Evolutionary conservation across 2,113 vertebrate species (phyloP).

Genomic region (Pygoscelis antarcticus): DNA sequence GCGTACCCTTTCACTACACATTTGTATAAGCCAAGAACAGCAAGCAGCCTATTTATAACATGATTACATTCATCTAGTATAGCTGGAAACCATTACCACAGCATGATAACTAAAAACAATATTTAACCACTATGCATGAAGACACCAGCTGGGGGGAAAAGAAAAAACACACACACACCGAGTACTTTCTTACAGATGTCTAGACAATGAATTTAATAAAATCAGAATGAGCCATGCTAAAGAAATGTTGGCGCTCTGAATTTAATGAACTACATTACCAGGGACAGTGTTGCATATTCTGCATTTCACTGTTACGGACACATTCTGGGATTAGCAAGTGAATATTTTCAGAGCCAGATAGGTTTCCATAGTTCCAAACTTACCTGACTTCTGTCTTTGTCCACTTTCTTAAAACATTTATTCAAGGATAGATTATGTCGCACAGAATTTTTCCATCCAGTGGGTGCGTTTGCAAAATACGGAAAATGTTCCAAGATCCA

Average conservation of each 20-base stretch:
- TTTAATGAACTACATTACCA: neutral
- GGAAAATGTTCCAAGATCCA: slow-evolving; percentile 99
- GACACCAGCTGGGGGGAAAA: slow-evolving; percentile 42
- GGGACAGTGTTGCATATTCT: neutral
- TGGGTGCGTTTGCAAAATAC: slow-evolving; percentile 95
- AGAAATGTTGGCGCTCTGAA: slow-evolving; percentile 18
- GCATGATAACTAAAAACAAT: slow-evolving; percentile 39
- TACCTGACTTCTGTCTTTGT: slow-evolving; percentile 99
- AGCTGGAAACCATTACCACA: slow-evolving; percentile 40
- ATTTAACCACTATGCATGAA: slow-evolving; percentile 37
- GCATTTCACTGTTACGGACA: neutral
- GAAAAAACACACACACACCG: neutral
- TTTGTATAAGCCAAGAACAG: slow-evolving; percentile 21
- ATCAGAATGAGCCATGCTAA: slow-evolving; percentile 1
- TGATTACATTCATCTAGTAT: slow-evolving; percentile 41
- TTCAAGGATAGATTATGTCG: slow-evolving; percentile 96
- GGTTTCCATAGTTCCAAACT: slow-evolving; percentile 29
- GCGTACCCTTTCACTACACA: slow-evolving; percentile 50
- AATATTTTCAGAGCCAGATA: neutral
- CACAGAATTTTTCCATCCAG: slow-evolving; percentile 99
- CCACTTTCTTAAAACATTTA: slow-evolving; percentile 99
- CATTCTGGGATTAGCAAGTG: neutral
- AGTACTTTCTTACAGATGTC: slow-evolving; percentile 32
- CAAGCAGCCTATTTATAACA: slow-evolving; percentile 21
- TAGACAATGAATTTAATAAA: slow-evolving; percentile 50